Conservation (phyloP, 2,113 vertebrate genomes). For the Mobula birostris region DNA sequence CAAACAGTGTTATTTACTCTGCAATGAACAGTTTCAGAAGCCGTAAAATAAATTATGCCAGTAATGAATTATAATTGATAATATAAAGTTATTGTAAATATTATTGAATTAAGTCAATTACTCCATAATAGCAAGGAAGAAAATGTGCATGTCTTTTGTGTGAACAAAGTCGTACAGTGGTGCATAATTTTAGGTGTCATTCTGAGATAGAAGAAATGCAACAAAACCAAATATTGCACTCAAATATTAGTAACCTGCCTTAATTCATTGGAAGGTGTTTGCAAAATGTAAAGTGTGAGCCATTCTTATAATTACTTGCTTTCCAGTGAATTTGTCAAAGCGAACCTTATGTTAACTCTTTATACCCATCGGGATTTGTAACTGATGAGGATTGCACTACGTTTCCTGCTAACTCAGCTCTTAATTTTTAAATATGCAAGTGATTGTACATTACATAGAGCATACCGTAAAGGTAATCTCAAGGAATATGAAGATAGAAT, state of each 20-base stretch:
- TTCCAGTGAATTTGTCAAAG: background rate
- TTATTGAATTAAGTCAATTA: background rate
- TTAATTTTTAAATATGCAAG: background rate
- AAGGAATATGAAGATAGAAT: background rate
- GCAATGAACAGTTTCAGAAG: background rate
- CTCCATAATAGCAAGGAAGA: background rate
- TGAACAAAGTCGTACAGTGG: background rate
- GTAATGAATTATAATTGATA: background rate
- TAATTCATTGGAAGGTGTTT: background rate
- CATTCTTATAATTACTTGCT: background rate
- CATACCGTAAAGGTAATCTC: background rate
- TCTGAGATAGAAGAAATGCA: background rate
- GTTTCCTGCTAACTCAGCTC: background rate
- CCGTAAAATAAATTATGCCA: background rate
- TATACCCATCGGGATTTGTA: background rate
- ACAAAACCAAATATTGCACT: background rate
- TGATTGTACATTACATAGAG: background rate
- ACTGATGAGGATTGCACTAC: background rate
- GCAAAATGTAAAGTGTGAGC: background rate
- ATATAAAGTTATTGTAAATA: constrained; percentile 10
- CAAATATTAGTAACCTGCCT: background rate
- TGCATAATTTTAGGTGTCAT: background rate
- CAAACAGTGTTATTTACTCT: background rate
- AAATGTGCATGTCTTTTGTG: background rate
- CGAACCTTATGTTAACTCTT: background rate